A percentile compares a stretch with the other conserved stretches of the same genome.
Evolutionary conservation across 1,140 invertebrate species (phyloP).

Genomic region (Sinella curviseta): DNA sequence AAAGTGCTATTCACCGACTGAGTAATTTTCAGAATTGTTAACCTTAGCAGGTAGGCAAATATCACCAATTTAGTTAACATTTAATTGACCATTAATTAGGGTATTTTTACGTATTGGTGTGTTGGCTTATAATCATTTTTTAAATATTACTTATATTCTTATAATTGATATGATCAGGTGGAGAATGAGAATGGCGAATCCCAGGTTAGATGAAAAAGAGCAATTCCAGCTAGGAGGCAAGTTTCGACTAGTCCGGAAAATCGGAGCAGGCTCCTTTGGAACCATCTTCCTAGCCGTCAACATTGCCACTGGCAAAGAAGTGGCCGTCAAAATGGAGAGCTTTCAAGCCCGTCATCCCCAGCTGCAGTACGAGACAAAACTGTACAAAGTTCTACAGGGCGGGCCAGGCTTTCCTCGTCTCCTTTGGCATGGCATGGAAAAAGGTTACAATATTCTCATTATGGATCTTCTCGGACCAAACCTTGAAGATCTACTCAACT

Average conservation of each 20-base stretch:
- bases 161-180: no score
- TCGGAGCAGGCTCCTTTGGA: neutral
- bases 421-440: neutral
- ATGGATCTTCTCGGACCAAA: slow-evolving; percentile 68
- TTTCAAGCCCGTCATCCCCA: neutral
- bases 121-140: no score
- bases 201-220: no score
- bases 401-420: neutral
- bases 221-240: neutral
- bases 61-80: no score
- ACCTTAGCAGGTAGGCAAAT: no score
- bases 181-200: no score
- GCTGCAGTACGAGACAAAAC: neutral
- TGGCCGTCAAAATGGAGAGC: neutral
- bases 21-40: no score
- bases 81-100: no score
- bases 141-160: no score
- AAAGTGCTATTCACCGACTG: no score
- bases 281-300: neutral
- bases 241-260: neutral
- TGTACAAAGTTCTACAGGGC: neutral
- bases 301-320: neutral
- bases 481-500: slow-evolving; percentile 69
- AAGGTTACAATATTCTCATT: slow-evolving; percentile 53
- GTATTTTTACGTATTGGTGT: no score